Evolutionary conservation across 2,113 vertebrate species (phyloP).

Genomic region (Epinephelus moara): DNA sequence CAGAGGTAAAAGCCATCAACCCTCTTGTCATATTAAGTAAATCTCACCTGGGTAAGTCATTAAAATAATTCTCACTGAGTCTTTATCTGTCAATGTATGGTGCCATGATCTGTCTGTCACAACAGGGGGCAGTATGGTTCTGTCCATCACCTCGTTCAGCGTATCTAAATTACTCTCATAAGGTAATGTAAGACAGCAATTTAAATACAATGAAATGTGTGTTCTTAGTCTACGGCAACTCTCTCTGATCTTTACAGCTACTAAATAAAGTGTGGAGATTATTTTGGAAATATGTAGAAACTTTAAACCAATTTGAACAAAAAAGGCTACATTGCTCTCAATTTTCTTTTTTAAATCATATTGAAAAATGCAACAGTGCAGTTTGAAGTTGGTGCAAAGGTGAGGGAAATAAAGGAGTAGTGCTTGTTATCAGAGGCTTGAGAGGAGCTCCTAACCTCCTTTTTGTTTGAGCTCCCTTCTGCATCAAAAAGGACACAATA

Average conservation of each 20-base stretch:
- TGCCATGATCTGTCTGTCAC: constrained; percentile 67
- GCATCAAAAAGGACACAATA: not conserved
- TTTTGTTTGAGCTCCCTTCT: not conserved
- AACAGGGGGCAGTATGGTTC: constrained; percentile 87
- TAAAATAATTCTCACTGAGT: not conserved
- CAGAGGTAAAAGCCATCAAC: not conserved
- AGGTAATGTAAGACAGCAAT: constrained; percentile 7
- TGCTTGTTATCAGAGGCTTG: constrained; percentile 12
- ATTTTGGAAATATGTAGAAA: not conserved
- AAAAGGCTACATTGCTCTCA: not conserved
- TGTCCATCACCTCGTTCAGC: constrained; percentile 52
- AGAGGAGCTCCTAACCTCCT: not conserved
- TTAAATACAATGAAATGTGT: constrained; percentile 20
- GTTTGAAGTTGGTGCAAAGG: constrained; percentile 4
- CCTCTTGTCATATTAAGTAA: not conserved
- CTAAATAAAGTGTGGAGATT: not conserved
- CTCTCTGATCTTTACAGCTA: not conserved
- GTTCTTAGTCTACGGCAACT: constrained; percentile 7
- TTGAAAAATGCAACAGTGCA: constrained; percentile 35
- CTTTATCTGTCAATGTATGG: not conserved
- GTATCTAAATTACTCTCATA: not conserved
- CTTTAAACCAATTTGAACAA: not conserved
- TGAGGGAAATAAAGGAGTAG: not conserved
- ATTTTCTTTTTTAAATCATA: constrained; percentile 11
- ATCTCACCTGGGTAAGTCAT: not conserved